Evolutionary conservation across 2,113 vertebrate species (phyloP).

Genomic region (Carassius carassius): DNA sequence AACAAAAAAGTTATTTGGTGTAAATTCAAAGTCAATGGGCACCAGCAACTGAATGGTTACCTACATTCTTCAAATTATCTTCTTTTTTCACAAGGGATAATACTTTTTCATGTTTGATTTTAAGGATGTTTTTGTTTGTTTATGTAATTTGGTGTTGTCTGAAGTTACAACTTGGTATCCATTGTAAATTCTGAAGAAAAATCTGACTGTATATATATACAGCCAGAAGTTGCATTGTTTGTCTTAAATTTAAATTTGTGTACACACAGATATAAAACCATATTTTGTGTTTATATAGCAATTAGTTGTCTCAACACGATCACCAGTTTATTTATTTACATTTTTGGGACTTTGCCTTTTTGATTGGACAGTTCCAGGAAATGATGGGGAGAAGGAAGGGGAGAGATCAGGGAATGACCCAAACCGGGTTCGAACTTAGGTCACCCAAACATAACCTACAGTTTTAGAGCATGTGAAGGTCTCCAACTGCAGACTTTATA

Average conservation of each 20-base stretch:
- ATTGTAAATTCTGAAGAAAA: not conserved
- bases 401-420: not conserved
- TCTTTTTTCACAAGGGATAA: not conserved
- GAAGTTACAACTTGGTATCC: not conserved
- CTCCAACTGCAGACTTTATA: not conserved
- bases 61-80: too few species aligned
- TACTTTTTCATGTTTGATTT: not conserved
- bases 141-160: not conserved
- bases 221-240: too few species aligned
- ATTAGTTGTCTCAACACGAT: constrained; percentile 8
- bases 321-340: constrained; percentile 7
- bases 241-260: not conserved
- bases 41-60: too few species aligned
- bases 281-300: constrained; percentile 3
- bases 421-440: not conserved
- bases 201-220: not conserved
- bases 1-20: too few species aligned
- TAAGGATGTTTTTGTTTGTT: not conserved
- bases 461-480: constrained; percentile 1
- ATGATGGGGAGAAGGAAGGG: not conserved
- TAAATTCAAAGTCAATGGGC: not conserved
- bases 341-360: not conserved
- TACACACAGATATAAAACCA: not conserved
- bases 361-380: not conserved
- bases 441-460: constrained; percentile 12